Evolutionary conservation across 1,140 invertebrate genomes (phyloP).

Genomic region (Lepidurus packardi): DNA sequence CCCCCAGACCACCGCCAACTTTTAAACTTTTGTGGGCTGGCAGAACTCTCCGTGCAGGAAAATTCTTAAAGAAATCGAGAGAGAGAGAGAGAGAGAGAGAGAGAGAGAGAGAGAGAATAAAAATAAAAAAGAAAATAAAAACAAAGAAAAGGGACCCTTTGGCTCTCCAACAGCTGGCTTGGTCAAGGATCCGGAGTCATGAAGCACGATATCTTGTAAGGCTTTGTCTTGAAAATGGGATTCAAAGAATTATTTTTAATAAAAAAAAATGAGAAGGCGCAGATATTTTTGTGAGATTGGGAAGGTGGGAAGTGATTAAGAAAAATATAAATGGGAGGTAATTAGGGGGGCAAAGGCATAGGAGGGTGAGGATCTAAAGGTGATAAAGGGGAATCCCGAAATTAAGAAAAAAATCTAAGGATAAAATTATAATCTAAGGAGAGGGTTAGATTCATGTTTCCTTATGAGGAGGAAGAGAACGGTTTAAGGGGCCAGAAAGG

Average conservation of each 20-base stretch:
- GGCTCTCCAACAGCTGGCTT: too few species aligned
- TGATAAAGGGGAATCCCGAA: not conserved
- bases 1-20: not conserved
- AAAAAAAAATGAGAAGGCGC: not conserved
- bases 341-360: not conserved
- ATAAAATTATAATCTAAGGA: too few species aligned
- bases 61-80: conserved; percentile 2
- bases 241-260: not conserved
- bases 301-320: not conserved
- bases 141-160: conserved; percentile 12
- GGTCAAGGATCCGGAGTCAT: too few species aligned
- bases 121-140: not conserved
- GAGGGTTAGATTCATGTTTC: too few species aligned
- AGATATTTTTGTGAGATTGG: not conserved
- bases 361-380: not conserved
- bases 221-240: too few species aligned
- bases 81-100: not conserved
- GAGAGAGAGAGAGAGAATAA: conserved; percentile 18
- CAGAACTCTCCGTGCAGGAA: not conserved
- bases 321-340: not conserved
- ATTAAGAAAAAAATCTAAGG: too few species aligned
- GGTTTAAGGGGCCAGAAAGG: too few species aligned
- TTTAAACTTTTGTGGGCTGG: not conserved
- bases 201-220: too few species aligned
- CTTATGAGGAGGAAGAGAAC: too few species aligned